Percentiles rank a stretch among this genome's conserved stretches.
These are phyloP conservation scores for Theocolax elegans DNA, from an alignment of 1,140 invertebrate genomes.

Conservation along the genomic window DNA sequence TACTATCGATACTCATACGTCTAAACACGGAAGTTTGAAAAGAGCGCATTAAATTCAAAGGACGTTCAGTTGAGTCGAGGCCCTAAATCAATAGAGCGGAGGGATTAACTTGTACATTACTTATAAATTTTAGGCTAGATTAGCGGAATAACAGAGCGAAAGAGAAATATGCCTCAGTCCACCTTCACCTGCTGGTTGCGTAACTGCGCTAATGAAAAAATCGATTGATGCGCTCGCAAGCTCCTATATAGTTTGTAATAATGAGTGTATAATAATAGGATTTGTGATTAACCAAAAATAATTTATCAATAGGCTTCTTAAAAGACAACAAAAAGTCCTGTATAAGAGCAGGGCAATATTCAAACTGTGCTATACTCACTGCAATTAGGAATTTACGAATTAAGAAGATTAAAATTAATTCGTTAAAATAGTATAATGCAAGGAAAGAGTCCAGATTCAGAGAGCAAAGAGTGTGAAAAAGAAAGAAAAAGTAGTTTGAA, in stretches of 20 bases:
- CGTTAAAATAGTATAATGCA: background rate
- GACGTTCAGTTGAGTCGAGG: background rate
- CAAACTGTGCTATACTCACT: too few species aligned
- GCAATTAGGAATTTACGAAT: conserved; percentile 17
- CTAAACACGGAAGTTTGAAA: too few species aligned
- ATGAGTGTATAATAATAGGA: too few species aligned
- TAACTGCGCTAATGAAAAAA: background rate
- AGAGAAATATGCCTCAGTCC: too few species aligned
- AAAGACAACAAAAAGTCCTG: background rate
- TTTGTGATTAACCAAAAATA: too few species aligned
- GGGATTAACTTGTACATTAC: conserved; percentile 18
- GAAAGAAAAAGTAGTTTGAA: background rate
- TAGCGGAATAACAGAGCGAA: too few species aligned
- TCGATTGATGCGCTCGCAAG: conserved; percentile 16
- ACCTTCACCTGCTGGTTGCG: conserved; percentile 14
- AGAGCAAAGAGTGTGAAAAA: background rate
- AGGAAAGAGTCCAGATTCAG: background rate
- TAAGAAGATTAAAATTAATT: background rate
- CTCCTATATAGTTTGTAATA: conserved; percentile 33
- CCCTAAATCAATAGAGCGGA: conserved; percentile 18
- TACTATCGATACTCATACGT: too few species aligned
- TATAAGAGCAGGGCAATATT: background rate
- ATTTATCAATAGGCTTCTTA: too few species aligned
- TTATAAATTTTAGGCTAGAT: conserved; percentile 1
- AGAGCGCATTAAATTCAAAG: too few species aligned